A percentile compares a stretch with the other conserved stretches of the same genome.
Conservation (phyloP, 2,797 vertebrate genomes). For the Pagetopsis macropterus region DNA sequence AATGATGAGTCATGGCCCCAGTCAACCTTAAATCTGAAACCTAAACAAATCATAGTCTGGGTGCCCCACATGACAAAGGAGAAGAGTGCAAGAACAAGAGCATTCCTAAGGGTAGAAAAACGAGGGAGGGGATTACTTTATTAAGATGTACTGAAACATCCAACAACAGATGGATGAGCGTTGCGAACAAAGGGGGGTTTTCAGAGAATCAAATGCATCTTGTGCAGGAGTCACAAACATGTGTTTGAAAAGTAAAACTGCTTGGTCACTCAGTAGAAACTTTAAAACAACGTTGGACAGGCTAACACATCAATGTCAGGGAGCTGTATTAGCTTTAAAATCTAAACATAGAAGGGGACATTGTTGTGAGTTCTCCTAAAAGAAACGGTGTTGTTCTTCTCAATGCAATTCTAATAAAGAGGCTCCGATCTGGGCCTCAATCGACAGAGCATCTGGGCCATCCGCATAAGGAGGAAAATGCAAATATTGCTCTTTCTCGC, state of each 20-base stretch:
- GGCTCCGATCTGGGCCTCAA: slow-evolving; percentile 49
- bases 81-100: slow-evolving; percentile 85
- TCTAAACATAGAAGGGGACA: slow-evolving; percentile 25
- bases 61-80: slow-evolving; percentile 81
- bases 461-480: slow-evolving; percentile 56
- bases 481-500: slow-evolving; percentile 69
- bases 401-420: slow-evolving; percentile 29
- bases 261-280: slow-evolving; percentile 69
- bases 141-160: slow-evolving; percentile 88
- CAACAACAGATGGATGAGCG: slow-evolving; percentile 83
- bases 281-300: slow-evolving; percentile 50
- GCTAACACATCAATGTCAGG: slow-evolving; percentile 48
- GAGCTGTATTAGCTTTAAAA: slow-evolving; percentile 24
- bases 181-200: slow-evolving; percentile 74
- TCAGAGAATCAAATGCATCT: slow-evolving; percentile 81
- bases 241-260: slow-evolving; percentile 77
- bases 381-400: slow-evolving; percentile 19
- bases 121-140: slow-evolving; percentile 84
- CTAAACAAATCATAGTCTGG: slow-evolving; percentile 84
- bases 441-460: slow-evolving; percentile 65
- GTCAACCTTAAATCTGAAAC: slow-evolving; percentile 83
- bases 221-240: slow-evolving; percentile 73
- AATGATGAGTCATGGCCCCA: slow-evolving; percentile 84
- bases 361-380: slow-evolving; percentile 19
- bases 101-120: slow-evolving; percentile 84